Conservation (phyloP, 2,797 vertebrate genomes). For the Eleutherodactylus coqui region DNA sequence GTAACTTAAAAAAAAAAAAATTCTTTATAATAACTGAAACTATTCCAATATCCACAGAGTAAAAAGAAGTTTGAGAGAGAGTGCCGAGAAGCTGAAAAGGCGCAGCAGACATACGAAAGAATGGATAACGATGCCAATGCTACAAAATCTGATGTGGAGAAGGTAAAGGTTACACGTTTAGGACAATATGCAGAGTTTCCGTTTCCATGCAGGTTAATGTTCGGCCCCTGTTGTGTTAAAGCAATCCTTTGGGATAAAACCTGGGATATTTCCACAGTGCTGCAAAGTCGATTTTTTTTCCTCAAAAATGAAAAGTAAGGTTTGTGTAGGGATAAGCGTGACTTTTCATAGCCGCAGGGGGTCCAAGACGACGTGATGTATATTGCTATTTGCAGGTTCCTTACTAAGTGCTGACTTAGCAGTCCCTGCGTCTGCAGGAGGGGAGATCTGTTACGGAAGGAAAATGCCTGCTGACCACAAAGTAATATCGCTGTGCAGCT, state of each 20-base stretch:
- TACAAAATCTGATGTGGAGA: constrained; percentile 98
- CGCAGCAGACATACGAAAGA: constrained; percentile 89
- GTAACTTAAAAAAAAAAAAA: too few species aligned
- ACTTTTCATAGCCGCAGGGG: neutral
- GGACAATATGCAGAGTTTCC: too few species aligned
- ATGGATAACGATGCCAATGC: constrained; percentile 96
- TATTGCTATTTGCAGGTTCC: neutral
- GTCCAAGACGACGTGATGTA: neutral
- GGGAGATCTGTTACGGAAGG: neutral
- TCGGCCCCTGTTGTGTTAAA: neutral
- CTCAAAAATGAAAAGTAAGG: neutral
- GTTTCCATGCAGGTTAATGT: too few species aligned
- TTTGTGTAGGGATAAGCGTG: neutral
- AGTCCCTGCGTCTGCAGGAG: neutral
- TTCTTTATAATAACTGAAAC: neutral
- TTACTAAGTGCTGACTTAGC: neutral
- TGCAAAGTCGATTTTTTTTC: too few species aligned
- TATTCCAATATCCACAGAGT: constrained; percentile 80
- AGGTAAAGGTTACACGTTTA: constrained; percentile 77
- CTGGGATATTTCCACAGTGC: too few species aligned
- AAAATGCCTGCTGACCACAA: too few species aligned
- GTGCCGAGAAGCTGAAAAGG: constrained; percentile 95
- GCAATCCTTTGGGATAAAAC: too few species aligned
- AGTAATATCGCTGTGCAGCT: too few species aligned
- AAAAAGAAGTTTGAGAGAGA: constrained; percentile 99